phyloP scores from a whole-genome alignment of 2,797 vertebrate species.

The Lemur catta region DNA sequence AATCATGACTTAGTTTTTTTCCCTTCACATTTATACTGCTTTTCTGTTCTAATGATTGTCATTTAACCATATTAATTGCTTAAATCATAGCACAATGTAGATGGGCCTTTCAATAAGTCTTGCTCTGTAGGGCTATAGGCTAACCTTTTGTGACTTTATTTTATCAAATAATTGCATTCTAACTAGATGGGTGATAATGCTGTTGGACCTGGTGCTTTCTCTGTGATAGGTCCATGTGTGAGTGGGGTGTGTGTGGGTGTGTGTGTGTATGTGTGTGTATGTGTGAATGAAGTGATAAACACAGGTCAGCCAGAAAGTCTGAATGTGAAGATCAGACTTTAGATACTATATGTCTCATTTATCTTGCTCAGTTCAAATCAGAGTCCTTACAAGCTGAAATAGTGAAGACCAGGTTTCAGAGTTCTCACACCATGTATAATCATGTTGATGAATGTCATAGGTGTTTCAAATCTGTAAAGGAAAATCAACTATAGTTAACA shows the following conservation, averaged over 20 bases:
- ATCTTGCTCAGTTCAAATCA: not conserved
- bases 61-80: not conserved
- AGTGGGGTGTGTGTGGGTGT: not conserved
- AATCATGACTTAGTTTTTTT: not conserved
- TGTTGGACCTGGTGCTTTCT: not conserved
- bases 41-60: not conserved
- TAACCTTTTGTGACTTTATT: not conserved
- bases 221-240: not conserved
- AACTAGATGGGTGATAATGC: not conserved
- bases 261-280: not conserved
- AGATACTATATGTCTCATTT: not conserved
- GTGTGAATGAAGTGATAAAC: not conserved
- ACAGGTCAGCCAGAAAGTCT: not conserved
- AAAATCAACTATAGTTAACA: not conserved
- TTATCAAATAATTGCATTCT: not conserved
- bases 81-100: not conserved
- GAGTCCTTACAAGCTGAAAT: not conserved
- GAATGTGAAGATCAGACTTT: not conserved
- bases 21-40: not conserved
- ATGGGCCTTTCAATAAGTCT: not conserved
- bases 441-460: not conserved
- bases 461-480: not conserved
- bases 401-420: not conserved
- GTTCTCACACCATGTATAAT: not conserved
- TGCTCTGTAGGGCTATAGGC: not conserved